Evolutionary conservation across 2,797 vertebrate genomes (phyloP).

Genomic region (Melanotaenia pygmaea): DNA sequence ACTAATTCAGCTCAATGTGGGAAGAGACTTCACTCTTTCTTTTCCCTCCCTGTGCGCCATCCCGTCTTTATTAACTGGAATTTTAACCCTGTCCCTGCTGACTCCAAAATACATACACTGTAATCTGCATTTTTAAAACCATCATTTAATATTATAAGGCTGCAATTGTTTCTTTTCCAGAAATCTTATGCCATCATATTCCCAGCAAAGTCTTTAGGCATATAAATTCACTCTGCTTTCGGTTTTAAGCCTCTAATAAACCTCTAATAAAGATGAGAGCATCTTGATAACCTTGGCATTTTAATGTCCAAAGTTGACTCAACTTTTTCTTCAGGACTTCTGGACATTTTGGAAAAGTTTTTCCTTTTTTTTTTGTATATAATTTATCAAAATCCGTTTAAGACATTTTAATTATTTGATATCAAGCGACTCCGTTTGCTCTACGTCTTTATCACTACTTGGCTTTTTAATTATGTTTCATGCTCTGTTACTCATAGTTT

Average conservation of each 20-base stretch:
- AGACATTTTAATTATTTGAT: conserved; percentile 38
- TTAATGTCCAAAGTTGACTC: conserved; percentile 35
- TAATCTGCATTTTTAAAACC: conserved; percentile 21
- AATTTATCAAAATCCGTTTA: conserved; percentile 37
- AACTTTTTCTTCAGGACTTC: conserved; percentile 26
- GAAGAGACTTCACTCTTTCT: conserved; percentile 71
- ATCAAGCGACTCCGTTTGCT: conserved; percentile 3
- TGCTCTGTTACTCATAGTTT: not conserved
- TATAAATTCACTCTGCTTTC: conserved; percentile 15
- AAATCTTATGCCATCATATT: not conserved
- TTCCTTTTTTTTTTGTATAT: conserved; percentile 7
- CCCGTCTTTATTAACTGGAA: conserved; percentile 60
- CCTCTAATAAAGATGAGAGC: not conserved
- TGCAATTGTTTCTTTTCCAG: conserved; percentile 3
- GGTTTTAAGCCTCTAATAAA: no score
- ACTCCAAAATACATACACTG: conserved; percentile 32
- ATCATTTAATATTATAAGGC: conserved; percentile 7
- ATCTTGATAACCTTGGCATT: conserved; percentile 29
- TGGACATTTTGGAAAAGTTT: conserved; percentile 10
- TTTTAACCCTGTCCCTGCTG: conserved; percentile 63
- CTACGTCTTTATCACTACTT: not conserved
- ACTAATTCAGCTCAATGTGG: conserved; percentile 82
- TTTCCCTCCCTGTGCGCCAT: conserved; percentile 58
- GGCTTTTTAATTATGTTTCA: conserved; percentile 3
- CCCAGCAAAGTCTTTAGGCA: conserved; percentile 7